These are phyloP conservation scores for Aplidium turbinatum DNA, from an alignment of 23 tunicate species.

Conservation along the genomic window DNA sequence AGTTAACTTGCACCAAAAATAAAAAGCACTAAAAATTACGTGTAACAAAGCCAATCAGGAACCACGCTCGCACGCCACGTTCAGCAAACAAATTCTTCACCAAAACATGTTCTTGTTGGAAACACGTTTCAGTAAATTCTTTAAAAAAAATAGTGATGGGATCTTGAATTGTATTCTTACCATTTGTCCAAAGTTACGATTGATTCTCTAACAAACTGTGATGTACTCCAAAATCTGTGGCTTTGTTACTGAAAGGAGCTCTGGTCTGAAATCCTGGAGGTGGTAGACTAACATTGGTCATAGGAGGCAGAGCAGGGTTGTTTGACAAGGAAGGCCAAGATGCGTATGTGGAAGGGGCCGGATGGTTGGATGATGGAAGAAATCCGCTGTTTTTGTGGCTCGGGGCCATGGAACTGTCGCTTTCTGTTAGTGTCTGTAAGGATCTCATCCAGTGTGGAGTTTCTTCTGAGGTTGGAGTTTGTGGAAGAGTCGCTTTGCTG, in stretches of 20 bases:
- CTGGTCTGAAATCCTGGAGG: conserved; percentile 88
- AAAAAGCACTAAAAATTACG: no score
- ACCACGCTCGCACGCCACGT: no score
- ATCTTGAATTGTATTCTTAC: no score
- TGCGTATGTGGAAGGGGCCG: conserved; percentile 8
- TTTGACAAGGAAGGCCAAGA: conserved; percentile 49
- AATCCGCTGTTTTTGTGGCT: neutral
- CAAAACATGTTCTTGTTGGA: no score
- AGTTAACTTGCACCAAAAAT: no score
- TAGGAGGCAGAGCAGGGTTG: neutral
- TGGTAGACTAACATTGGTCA: conserved; percentile 39
- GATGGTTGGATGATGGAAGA: neutral
- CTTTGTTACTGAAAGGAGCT: conserved; percentile 35
- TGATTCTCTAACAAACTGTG: conserved; percentile 76
- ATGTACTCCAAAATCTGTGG: conserved; percentile 60
- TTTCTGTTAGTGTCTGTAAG: conserved; percentile 66
- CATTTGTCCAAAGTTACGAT: no score
- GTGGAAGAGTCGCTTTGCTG: conserved; percentile 25
- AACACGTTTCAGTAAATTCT: no score
- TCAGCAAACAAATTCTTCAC: no score
- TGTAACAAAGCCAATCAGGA: no score
- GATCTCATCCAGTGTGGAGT: conserved; percentile 95
- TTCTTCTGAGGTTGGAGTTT: conserved; percentile 49
- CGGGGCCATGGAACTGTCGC: conserved; percentile 43
- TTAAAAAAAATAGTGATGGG: no score